Conservation (phyloP, 1,140 invertebrate genomes). For the Bacillus rossius region DNA sequence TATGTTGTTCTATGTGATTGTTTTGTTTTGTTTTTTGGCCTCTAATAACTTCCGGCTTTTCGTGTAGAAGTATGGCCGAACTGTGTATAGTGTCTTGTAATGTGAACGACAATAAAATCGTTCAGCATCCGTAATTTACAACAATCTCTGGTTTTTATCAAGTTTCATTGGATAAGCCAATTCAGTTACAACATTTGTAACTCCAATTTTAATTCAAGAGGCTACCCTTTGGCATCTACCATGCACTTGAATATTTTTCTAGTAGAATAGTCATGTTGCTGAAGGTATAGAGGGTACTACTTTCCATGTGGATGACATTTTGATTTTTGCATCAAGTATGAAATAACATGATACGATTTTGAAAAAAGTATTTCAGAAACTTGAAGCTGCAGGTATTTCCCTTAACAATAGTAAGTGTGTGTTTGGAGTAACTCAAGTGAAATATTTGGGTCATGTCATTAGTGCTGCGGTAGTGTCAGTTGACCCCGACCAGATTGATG, state of each 20-base stretch:
- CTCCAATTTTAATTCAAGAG: background rate
- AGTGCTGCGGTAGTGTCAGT: conserved; percentile 34
- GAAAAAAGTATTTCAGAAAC: conserved; percentile 28
- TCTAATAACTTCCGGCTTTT: too few relatives aligned
- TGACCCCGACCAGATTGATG: conserved; percentile 37
- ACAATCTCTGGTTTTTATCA: too few relatives aligned
- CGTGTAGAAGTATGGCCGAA: too few relatives aligned
- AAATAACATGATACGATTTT: conserved; percentile 29
- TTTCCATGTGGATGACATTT: conserved; percentile 36
- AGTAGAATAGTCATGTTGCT: background rate
- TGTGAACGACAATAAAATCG: too few relatives aligned
- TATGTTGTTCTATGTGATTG: too few relatives aligned
- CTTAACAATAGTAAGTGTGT: conserved; percentile 37
- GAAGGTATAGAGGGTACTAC: conserved; percentile 30
- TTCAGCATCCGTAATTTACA: too few relatives aligned
- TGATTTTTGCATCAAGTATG: conserved; percentile 27
- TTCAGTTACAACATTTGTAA: background rate
- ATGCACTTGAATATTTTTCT: background rate
- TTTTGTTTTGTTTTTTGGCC: too few relatives aligned
- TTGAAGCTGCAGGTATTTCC: conserved; percentile 26
- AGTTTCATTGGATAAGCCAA: too few relatives aligned
- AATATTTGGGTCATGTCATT: conserved; percentile 40
- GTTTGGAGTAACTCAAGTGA: conserved; percentile 28
- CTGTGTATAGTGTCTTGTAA: too few relatives aligned
- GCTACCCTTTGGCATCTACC: background rate